Percentiles rank a stretch among this genome's conserved stretches.
phyloP scores from a whole-genome alignment of 2,113 vertebrate genomes.

The Rhinogobius similis region DNA sequence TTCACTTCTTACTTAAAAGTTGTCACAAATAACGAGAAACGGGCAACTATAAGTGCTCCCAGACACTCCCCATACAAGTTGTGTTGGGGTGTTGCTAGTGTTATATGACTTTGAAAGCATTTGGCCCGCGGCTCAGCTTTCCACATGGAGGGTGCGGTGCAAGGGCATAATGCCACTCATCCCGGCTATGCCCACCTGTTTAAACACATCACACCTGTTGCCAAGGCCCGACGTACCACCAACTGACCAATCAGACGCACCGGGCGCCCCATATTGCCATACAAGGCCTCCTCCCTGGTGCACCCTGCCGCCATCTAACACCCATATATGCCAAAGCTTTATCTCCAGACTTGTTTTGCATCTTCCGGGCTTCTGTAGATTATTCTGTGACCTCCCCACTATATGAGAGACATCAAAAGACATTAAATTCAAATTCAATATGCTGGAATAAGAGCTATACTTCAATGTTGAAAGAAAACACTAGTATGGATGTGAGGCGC shows the following conservation, averaged over 20 bases:
- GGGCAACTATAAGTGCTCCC: conserved; percentile 20
- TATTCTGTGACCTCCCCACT: conserved; percentile 29
- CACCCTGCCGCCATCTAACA: conserved; percentile 1
- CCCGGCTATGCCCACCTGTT: conserved; percentile 80
- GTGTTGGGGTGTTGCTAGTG: conserved; percentile 50
- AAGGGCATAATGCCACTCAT: conserved; percentile 78
- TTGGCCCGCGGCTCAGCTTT: conserved; percentile 67
- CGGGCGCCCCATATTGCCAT: conserved; percentile 69
- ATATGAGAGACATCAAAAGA: conserved; percentile 25
- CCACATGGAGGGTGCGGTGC: conserved; percentile 74
- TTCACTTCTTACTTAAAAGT: not conserved
- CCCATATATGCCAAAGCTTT: conserved; percentile 24
- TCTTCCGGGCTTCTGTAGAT: conserved; percentile 16
- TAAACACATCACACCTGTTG: conserved; percentile 79
- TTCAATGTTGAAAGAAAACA: conserved; percentile 23
- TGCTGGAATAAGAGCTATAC: conserved; percentile 25
- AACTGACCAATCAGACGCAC: conserved; percentile 69
- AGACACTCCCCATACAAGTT: conserved; percentile 42
- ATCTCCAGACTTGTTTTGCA: conserved; percentile 24
- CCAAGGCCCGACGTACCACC: conserved; percentile 60
- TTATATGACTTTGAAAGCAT: conserved; percentile 75
- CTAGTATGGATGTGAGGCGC: conserved; percentile 28
- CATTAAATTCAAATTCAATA: conserved; percentile 23
- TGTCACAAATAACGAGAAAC: not conserved
- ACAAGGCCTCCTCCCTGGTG: conserved; percentile 67